These are phyloP conservation scores for Micropoecilia bifurca DNA, from an alignment of 2,797 vertebrate species.

Conservation along the genomic window DNA sequence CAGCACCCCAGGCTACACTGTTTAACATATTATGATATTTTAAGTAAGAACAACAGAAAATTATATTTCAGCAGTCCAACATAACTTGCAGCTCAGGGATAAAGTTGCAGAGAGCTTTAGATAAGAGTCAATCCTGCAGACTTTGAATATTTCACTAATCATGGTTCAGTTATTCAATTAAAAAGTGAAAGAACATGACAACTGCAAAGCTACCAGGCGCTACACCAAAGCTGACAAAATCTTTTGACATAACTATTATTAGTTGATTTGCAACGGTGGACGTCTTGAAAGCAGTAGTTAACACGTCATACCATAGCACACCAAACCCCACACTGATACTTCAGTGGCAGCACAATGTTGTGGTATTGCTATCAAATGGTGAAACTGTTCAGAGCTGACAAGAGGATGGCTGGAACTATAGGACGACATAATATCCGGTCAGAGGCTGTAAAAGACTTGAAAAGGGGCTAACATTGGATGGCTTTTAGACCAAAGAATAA, in stretches of 20 bases:
- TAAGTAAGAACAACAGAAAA: neutral
- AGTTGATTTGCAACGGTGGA: neutral
- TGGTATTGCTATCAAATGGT: neutral
- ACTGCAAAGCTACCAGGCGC: neutral
- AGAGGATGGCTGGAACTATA: neutral
- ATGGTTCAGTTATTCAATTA: neutral
- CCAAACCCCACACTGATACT: neutral
- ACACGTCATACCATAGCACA: neutral
- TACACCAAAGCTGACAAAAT: neutral
- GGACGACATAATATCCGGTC: neutral
- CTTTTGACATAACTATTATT: neutral
- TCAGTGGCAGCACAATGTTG: neutral
- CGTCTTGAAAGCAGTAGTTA: neutral
- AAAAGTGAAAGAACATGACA: neutral
- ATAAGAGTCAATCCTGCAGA: neutral
- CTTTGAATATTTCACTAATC: neutral
- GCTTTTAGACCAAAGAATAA: no score
- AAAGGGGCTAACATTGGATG: neutral
- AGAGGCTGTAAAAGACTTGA: neutral
- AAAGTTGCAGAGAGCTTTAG: neutral
- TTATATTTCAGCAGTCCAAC: neutral
- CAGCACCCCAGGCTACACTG: neutral
- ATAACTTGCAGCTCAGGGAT: neutral
- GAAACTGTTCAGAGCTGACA: neutral
- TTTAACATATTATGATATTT: neutral